phyloP scores from a whole-genome alignment of 1,140 invertebrate species.

The Sycophila sp. region DNA sequence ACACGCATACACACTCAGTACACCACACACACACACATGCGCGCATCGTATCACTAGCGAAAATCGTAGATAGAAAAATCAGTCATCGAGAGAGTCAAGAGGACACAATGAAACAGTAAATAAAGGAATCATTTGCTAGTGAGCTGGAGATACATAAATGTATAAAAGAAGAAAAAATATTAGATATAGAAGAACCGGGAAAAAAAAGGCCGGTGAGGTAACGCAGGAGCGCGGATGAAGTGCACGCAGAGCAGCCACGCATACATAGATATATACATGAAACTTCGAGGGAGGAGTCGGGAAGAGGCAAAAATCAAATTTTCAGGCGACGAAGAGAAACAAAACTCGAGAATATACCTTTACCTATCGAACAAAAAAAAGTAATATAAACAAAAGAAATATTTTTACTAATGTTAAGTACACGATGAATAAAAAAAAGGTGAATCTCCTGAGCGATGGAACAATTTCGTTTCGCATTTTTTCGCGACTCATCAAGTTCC shows the following conservation, averaged over 20 bases:
- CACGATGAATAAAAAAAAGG: background rate
- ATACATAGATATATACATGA: background rate
- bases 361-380: conserved; percentile 1
- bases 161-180: background rate
- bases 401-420: conserved; percentile 27
- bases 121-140: background rate
- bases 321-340: background rate
- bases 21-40: background rate
- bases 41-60: background rate
- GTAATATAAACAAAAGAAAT: background rate
- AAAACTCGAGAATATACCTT: conserved; percentile 1
- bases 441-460: background rate
- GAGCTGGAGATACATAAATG: background rate
- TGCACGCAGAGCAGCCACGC: background rate
- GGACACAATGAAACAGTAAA: background rate
- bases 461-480: conserved; percentile 5
- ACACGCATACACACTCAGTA: too few species aligned
- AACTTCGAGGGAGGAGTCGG: background rate
- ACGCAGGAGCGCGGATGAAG: background rate
- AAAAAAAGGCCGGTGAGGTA: background rate
- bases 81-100: background rate
- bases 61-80: conserved; percentile 3
- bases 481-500: conserved; percentile 16
- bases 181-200: background rate
- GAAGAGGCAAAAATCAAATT: conserved; percentile 5